Evolutionary conservation across 2,888 invertebrate genomes (phyloP).

Genomic region (Coecobrya sp.): DNA sequence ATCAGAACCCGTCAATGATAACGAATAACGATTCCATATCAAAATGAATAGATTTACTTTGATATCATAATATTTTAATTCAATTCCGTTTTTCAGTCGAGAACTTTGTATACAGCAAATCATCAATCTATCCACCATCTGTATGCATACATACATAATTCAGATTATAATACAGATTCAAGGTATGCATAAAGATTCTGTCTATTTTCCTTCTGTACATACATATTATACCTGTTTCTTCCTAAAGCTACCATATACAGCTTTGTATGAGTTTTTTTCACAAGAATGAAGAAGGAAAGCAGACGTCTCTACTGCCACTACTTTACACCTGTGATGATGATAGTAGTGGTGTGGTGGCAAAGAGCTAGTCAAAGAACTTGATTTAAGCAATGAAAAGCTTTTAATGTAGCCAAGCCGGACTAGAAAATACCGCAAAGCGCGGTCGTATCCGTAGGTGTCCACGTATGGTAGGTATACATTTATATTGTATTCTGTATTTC

Average conservation of each 20-base stretch:
- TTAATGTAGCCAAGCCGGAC: constrained; percentile 23
- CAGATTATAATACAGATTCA: background rate
- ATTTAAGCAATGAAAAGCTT: constrained; percentile 46
- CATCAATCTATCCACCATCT: background rate
- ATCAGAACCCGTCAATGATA: background rate
- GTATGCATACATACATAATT: background rate
- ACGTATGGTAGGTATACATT: background rate
- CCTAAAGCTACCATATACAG: background rate
- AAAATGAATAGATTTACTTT: constrained; percentile 47
- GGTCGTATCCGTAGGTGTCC: constrained; percentile 47
- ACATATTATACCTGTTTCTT: background rate
- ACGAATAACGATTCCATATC: background rate
- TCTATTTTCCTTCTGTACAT: background rate
- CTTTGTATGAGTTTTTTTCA: constrained; percentile 22
- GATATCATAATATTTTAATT: constrained; percentile 35
- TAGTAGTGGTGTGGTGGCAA: constrained; percentile 6
- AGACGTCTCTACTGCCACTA: constrained; percentile 48
- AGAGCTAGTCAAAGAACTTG: constrained; percentile 74
- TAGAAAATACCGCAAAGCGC: constrained; percentile 32
- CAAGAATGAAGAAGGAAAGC: constrained; percentile 62
- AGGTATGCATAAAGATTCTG: background rate
- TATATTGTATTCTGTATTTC: background rate
- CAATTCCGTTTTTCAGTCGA: constrained; percentile 49
- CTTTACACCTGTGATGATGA: constrained; percentile 66
- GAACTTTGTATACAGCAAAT: background rate